Evolutionary conservation across 1,140 invertebrate species (phyloP).

Genomic region (Elysia chlorotica): DNA sequence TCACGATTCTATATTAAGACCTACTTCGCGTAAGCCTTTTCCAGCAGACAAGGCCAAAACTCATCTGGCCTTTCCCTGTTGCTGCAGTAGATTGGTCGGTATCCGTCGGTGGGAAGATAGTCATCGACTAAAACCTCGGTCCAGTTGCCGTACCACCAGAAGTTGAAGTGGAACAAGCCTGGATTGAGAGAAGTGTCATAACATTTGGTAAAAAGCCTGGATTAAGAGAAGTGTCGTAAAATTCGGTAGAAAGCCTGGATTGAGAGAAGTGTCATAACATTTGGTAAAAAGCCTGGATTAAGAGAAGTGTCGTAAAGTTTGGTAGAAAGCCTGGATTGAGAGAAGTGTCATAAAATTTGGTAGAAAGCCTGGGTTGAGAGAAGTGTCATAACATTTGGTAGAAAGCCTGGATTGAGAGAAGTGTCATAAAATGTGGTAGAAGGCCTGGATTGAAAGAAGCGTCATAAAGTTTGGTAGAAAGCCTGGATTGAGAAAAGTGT

Average conservation of each 20-base stretch:
- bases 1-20: too few relatives aligned
- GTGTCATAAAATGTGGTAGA: too few relatives aligned
- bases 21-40: conserved; percentile 97
- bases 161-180: conserved; percentile 71
- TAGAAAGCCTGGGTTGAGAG: too few relatives aligned
- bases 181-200: background rate
- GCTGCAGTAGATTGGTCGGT: conserved; percentile 65
- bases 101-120: conserved; percentile 67
- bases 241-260: background rate
- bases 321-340: too few relatives aligned
- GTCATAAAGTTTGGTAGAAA: too few relatives aligned
- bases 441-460: too few relatives aligned
- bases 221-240: background rate
- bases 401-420: too few relatives aligned
- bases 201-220: conserved; percentile 1
- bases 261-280: background rate
- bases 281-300: background rate
- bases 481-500: too few relatives aligned
- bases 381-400: too few relatives aligned
- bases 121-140: conserved; percentile 78
- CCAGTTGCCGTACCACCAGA: conserved; percentile 81
- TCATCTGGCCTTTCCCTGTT: conserved; percentile 58
- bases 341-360: too few relatives aligned
- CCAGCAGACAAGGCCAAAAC: conserved; percentile 95
- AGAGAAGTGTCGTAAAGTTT: too few relatives aligned